Evolutionary conservation across 2,113 vertebrate genomes (phyloP).

Genomic region (Anhinga rufa): DNA sequence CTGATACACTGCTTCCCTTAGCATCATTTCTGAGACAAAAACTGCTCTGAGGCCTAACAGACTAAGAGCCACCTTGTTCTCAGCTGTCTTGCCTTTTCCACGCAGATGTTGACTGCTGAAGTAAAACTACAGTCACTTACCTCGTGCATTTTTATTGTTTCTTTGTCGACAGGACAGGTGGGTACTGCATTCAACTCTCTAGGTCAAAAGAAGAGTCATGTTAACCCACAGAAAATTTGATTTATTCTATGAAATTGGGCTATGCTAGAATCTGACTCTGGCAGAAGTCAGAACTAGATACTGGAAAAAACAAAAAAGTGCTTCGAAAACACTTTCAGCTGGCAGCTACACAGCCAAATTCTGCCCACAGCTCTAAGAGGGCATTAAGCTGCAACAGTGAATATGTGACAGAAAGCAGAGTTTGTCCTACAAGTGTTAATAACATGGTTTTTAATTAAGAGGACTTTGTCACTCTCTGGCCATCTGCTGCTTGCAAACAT

Average conservation of each 20-base stretch:
- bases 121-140: conserved; percentile 64
- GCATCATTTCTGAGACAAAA: neutral
- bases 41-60: neutral
- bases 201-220: conserved; percentile 22
- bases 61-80: neutral
- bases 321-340: neutral
- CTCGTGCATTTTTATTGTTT: conserved; percentile 81
- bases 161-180: conserved; percentile 82
- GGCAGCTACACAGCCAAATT: neutral
- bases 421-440: neutral
- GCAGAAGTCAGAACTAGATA: neutral
- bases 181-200: conserved; percentile 73
- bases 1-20: neutral
- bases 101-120: neutral
- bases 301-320: neutral
- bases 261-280: neutral
- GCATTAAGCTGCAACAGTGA: neutral
- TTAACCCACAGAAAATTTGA: neutral
- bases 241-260: neutral
- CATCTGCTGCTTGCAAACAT: neutral
- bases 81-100: neutral
- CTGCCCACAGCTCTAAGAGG: neutral
- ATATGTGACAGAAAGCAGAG: neutral
- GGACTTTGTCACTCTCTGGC: neutral
- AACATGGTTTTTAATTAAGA: neutral